A percentile compares a stretch with the other conserved stretches of the same genome.
These are phyloP conservation scores for Gymnocypris eckloni DNA, from an alignment of 2,797 vertebrate genomes.

Conservation along the genomic window DNA sequence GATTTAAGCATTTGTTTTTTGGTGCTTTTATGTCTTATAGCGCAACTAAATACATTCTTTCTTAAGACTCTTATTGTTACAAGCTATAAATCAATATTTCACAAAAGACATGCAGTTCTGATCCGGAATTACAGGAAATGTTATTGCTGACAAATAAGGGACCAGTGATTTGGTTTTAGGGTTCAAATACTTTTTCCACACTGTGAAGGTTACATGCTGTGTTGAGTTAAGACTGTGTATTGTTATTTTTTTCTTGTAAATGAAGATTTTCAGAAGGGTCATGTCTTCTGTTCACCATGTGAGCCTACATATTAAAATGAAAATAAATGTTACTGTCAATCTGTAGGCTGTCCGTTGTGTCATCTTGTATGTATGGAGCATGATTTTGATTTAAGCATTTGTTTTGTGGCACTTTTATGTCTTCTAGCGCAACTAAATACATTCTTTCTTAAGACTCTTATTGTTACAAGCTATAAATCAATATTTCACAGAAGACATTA, in stretches of 20 bases:
- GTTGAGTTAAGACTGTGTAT: neutral
- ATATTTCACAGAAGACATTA: neutral
- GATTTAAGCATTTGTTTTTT: neutral
- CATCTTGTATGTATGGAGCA: neutral
- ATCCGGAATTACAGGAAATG: neutral
- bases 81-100: constrained; percentile 15
- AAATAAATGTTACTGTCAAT: constrained; percentile 15
- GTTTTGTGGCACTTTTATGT: neutral
- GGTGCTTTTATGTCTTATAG: neutral
- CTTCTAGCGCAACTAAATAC: neutral
- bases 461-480: constrained; percentile 4
- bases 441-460: neutral
- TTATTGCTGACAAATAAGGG: neutral
- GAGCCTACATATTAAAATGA: constrained; percentile 24
- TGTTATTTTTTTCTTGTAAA: constrained; percentile 1
- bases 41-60: neutral
- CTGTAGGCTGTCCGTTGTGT: neutral
- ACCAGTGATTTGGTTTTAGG: neutral
- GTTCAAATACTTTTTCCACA: neutral
- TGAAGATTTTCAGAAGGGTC: constrained; percentile 4
- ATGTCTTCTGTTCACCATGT: constrained; percentile 4
- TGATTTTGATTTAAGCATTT: neutral
- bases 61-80: neutral
- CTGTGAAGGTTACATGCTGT: neutral
- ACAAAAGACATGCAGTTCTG: neutral